A percentile compares a stretch with the other conserved stretches of the same genome.
These are phyloP conservation scores for Clepsis dumicolana DNA, from an alignment of 2,888 invertebrate species.

Conservation along the genomic window DNA sequence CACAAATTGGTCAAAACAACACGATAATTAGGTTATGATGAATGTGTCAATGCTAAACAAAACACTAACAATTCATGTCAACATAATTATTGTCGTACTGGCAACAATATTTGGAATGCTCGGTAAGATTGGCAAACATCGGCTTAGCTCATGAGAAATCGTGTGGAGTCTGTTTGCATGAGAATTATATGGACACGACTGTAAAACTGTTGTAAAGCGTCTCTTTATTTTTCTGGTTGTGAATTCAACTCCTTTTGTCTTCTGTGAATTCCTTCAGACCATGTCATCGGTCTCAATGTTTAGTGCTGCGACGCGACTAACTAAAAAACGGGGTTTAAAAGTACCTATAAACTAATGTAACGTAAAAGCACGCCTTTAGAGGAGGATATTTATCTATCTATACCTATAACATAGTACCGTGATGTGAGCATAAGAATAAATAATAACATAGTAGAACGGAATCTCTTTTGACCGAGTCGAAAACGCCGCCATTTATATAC, in stretches of 20 bases:
- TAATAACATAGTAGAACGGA: no score
- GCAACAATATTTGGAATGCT: constrained; percentile 5
- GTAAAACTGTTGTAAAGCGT: constrained; percentile 7
- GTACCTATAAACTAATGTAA: no score
- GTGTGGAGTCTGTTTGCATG: constrained; percentile 27
- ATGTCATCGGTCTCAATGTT: neutral
- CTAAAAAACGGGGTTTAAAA: neutral
- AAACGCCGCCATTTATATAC: no score
- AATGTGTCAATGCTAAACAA: constrained; percentile 30
- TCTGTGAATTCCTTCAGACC: neutral
- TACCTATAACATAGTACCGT: no score
- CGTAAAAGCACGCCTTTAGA: no score
- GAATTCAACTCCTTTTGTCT: neutral
- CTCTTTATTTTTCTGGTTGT: constrained; percentile 2
- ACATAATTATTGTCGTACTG: constrained; percentile 23
- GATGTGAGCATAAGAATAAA: no score
- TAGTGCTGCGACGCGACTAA: neutral
- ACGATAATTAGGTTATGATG: constrained; percentile 19
- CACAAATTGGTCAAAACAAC: constrained; percentile 1
- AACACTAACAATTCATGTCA: constrained; percentile 23
- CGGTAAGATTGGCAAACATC: neutral
- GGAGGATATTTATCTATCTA: no score
- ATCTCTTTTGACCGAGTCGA: no score
- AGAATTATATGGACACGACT: constrained; percentile 34
- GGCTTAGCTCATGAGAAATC: constrained; percentile 30